Base-by-base conservation (phyloP, 2,888 invertebrate genomes). In the Lycophotia porphyrea region DNA sequence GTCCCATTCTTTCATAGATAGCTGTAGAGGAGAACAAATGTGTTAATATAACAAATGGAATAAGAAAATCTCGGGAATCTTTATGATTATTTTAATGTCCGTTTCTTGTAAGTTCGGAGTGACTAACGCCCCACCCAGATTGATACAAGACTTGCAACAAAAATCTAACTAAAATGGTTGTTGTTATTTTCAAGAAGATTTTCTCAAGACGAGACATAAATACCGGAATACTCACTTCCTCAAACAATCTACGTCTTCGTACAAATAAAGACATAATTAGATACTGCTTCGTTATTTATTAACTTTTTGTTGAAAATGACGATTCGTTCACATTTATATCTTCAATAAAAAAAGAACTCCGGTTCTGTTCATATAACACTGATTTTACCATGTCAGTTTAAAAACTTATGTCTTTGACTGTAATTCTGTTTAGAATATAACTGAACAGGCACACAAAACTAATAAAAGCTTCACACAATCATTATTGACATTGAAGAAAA, bases 1-100 rank as follows among this genome's bases (percentile, higher is more conserved):
- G 96, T 99, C 99, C 99, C 99, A 99, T 93, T 99, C 99, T 90
- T 98, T 97, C 97, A 99, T 97, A 1, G 99, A 99, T 84, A 99
- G 95, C 98, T 98, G 95, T 24, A 8, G 9, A 24, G 5, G 4
- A 72, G 71, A 49, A 3, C 66, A 11, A 1, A 2, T 9, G 2
- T 66, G 8, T 61, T 36, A 7, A 55, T 18, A 18, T 58, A 18
- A 58, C 18, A 13, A 58, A 1, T 58, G 1, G 18, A 18, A 27
- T 18, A 27, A 18, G 8, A 9, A 31, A 18, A 18, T 18, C 15
- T 15, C 55, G 7, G 2, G 27, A 2, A 15, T 7, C 4, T 31
- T 31, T 18, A 13, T 18, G 2, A 3, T 27, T 55, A 18, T 55
- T 18, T 55, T 55, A 15, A 27, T 55, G 15, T 15, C 18, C n/a